Evolutionary conservation across 2,888 invertebrate genomes (phyloP), one percentile per base, ranked within the genome.

Genomic region (Trilocha varians): DNA sequence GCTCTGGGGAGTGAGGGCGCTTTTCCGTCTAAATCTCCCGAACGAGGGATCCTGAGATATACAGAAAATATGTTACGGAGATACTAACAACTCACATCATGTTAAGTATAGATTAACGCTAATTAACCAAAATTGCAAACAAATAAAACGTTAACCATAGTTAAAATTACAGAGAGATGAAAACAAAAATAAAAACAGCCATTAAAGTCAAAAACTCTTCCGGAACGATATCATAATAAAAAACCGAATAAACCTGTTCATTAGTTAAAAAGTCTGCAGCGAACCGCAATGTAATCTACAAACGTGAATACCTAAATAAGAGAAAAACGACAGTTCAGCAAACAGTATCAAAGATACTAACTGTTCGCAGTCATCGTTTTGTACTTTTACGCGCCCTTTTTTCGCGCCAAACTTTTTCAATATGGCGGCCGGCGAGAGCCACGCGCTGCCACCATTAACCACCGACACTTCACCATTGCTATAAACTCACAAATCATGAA

Each of bases 401-500:
- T 79, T 75, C 77, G 75, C 80, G 76, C 72, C 72, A 75, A 84
- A 83, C 73, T 84, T 85, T 84, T 84, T 78, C 84, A 85, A 84
- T 84, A 84, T 84, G 84, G 83, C 84, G 76, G 59, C 65, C 67
- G 65, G 72, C 72, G 75, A 72, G 78, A 70, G 79, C 79, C 76
- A 73, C 77, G 75, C 82, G 73, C 75, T 74, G 78, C 78, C 79
- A 78, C 84, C 84, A 84, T 83, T 83, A 84, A 82, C 79, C 82
- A 77, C 80, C 80, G 79, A 77, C 83, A 84, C 85, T 84, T 83
- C 84, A 83, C 83, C 82, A 83, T 78, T 70, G 78, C 80, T 83
- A 84, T 84, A 85, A 86, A 85, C 85, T 85, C 84, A 86, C 86
- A 85, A 86, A 86, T 86, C 85, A 85, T 84, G 80, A 82, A 83